These are phyloP conservation scores for Typhlomys cinereus DNA, from an alignment of 2,113 vertebrate species.

Conservation along the genomic window DNA sequence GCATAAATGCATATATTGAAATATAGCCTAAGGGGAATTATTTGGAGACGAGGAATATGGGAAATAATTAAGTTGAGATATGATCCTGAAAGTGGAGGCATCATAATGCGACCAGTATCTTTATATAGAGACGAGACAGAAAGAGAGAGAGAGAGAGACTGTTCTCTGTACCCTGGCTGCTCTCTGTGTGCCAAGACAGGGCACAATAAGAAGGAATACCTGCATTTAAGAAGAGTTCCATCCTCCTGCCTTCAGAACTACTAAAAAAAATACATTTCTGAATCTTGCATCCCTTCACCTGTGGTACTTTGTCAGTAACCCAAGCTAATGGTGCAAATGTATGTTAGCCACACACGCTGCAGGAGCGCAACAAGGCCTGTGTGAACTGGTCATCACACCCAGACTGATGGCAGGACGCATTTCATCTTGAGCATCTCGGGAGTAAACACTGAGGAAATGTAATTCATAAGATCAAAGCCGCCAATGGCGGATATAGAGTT, in stretches of 20 bases:
- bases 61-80: not conserved
- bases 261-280: not conserved
- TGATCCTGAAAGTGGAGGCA: not conserved
- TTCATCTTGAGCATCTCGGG: not conserved
- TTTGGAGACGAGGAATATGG: not conserved
- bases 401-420: not conserved
- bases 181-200: accelerated
- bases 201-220: not conserved
- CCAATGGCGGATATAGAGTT: not conserved
- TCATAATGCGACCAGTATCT: too few species aligned
- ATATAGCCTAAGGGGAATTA: not conserved
- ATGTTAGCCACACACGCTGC: not conserved
- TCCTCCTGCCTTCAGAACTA: not conserved
- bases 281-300: not conserved
- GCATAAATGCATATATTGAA: not conserved
- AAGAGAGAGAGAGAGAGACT: not conserved
- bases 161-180: too few species aligned
- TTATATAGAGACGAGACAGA: not conserved
- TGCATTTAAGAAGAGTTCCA: not conserved
- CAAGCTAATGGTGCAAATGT: not conserved
- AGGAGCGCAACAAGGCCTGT: not conserved
- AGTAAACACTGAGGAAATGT: not conserved
- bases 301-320: not conserved
- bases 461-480: not conserved
- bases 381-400: not conserved